Base-by-base conservation (phyloP, 2,797 vertebrate species). In the Acanthurus leucopareius region DNA sequence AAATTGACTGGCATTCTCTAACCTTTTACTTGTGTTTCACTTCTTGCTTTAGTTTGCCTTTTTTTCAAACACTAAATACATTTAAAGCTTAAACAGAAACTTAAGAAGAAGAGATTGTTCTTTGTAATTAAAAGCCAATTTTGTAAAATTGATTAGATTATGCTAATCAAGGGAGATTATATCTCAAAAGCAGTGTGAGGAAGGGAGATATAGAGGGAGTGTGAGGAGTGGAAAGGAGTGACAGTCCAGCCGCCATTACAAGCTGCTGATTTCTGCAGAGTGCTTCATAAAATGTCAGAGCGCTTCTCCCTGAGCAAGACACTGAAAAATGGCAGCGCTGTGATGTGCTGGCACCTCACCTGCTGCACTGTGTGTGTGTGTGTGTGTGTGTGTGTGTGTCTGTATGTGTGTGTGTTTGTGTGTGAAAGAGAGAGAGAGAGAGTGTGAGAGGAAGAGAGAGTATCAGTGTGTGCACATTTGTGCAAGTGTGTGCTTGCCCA, bases 231-330 rank as follows among this genome's bases (percentile, higher is more conserved):
- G 86, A 75, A 88, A 88, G 90, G 92, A 94, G 92, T 93, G 92
- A 93, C 94, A 92, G 90, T 93, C 93, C 92, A 91, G 94, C 94
- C 95, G 95, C 95, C 95, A 96, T 96, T 96, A 95, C 94, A 94
- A 93, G 94, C 93, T 92, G 90, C 93, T 95, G 91, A 93, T 93
- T 94, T 94, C 93, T 93, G 92, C 92, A 92, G 91, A 94, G 94
- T 93, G 92, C 93, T 94, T 95, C 93, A 95, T 95, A 95, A 96
- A 96, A 96, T 96, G 95, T 96, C 95, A 96, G 95, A 95, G 94
- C 92, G 91, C 93, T 94, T 95, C 94, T 95, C 95, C 95, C 95
- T 93, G 93, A 94, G 94, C 94, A 92, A 95, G 93, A 94, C 91
- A 92, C 94, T 94, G 94, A 94, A 93, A 95, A 95, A 95, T 95